Evolutionary conservation across 2,113 vertebrate genomes (phyloP).

Genomic region (Coreoperca whiteheadi): DNA sequence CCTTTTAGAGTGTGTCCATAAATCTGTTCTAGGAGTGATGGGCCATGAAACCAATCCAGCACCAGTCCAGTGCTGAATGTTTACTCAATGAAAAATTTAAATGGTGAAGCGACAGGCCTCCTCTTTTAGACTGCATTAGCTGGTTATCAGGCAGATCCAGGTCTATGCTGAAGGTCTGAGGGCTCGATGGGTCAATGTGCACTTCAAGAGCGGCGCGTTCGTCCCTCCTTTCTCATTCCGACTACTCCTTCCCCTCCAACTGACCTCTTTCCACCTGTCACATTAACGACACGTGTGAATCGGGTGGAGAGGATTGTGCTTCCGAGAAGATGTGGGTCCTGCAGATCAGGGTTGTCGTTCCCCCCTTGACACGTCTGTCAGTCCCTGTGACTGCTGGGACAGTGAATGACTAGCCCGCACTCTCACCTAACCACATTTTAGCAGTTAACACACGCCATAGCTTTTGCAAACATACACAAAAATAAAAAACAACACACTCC

Average conservation of each 20-base stretch:
- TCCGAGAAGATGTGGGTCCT: background rate
- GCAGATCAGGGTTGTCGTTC: background rate
- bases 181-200: conserved; percentile 21
- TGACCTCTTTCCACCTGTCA: conserved; percentile 51
- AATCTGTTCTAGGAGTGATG: background rate
- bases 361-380: background rate
- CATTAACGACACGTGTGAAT: conserved; percentile 12
- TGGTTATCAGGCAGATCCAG: conserved; percentile 21
- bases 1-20: background rate
- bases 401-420: background rate
- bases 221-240: background rate
- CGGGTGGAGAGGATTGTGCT: background rate
- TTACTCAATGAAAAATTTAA: conserved; percentile 17
- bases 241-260: background rate
- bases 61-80: background rate
- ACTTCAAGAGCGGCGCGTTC: background rate
- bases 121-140: conserved; percentile 18
- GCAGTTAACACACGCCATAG: background rate
- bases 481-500: background rate
- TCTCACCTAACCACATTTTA: background rate
- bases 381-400: conserved; percentile 1
- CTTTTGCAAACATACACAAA: background rate
- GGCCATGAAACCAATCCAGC: background rate
- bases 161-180: background rate
- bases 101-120: background rate